Evolutionary conservation across 2,113 vertebrate species (phyloP), one percentile per base, ranked within the genome.

Genomic region (Istiophorus platypterus): DNA sequence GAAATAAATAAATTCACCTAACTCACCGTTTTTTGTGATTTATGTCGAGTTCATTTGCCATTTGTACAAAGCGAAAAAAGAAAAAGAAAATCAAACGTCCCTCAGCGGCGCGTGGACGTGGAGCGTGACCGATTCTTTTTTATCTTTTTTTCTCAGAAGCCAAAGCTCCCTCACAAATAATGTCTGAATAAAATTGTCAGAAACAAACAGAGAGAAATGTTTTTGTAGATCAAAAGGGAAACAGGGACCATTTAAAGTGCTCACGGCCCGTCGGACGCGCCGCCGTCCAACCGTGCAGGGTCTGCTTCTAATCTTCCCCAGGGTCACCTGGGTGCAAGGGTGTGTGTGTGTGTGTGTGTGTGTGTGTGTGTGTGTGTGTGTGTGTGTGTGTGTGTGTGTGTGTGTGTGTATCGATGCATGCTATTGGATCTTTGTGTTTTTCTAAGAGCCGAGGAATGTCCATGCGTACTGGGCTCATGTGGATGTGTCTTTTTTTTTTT

Each of bases 281-380:
- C 49, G 64, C 78, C 71, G 63, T 54, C 76, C 80, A 59, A 20
- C 66, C 45, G 31, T 41, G 68, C 64, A 0, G 24, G 24, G 26
- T 78, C 80, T 88, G 78, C 83, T 89, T 88, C 78, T 72, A 81
- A 89, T 89, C 84, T 66, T 4, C 29, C 45, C 24, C 85, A 47
- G 63, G 67, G 78, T 51, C 8, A 71, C 29, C 27, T 76, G 76
- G 10, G 13, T 37, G 62, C 26, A n/a, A 3, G 56, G 47, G 47
- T 3, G 45, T 63, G 66, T 63, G 54, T 31, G 58, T 62, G 45
- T 76, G 69, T 58, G 56, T 45, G 45, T 20, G 4, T 41, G 58
- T 18, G 15, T 18, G 1, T 58, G 39, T 58, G 61, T 20, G 1
- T 58, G 37, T 58, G 61, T 22, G 57, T 14, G 61, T 54, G 47